Percentiles rank a stretch among this genome's conserved stretches.
Evolutionary conservation across 2,797 vertebrate genomes (phyloP).

Genomic region (Dicrostonyx torquatus): DNA sequence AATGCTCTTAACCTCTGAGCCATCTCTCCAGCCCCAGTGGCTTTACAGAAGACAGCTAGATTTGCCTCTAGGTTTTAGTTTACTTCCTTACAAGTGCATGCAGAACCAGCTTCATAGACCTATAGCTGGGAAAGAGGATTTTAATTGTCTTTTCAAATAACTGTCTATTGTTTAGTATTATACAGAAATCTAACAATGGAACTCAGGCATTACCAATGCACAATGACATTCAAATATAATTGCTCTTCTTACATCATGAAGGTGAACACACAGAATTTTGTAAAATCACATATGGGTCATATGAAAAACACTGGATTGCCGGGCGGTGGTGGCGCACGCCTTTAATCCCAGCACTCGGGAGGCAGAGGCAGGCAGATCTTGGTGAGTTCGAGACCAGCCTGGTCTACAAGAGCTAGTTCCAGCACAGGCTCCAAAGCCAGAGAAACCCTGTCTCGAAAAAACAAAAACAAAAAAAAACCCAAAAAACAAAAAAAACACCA

Average conservation of each 20-base stretch:
- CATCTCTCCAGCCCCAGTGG: not conserved
- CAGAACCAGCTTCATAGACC: not conserved
- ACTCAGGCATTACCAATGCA: not conserved
- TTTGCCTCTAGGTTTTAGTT: not conserved
- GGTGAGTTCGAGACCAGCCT: too few species aligned
- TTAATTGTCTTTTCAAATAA: conserved; percentile 24
- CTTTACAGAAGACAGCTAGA: not conserved
- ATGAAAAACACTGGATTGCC: not conserved
- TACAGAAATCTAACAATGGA: not conserved
- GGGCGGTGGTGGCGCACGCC: too few species aligned
- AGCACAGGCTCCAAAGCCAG: too few species aligned
- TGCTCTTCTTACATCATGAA: conserved; percentile 5
- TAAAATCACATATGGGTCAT: not conserved
- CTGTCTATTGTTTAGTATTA: conserved; percentile 12
- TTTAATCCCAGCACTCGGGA: too few species aligned
- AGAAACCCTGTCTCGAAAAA: too few species aligned
- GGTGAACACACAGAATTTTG: not conserved
- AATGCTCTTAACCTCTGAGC: not conserved
- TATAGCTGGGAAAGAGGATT: not conserved
- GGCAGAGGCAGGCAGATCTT: too few species aligned
- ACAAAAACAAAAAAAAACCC: too few species aligned
- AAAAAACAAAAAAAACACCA: too few species aligned
- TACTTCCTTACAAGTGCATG: not conserved
- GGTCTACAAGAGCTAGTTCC: too few species aligned
- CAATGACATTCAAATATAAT: not conserved